phyloP scores from a whole-genome alignment of 2,797 vertebrate genomes.

The Myotis findleyi region DNA sequence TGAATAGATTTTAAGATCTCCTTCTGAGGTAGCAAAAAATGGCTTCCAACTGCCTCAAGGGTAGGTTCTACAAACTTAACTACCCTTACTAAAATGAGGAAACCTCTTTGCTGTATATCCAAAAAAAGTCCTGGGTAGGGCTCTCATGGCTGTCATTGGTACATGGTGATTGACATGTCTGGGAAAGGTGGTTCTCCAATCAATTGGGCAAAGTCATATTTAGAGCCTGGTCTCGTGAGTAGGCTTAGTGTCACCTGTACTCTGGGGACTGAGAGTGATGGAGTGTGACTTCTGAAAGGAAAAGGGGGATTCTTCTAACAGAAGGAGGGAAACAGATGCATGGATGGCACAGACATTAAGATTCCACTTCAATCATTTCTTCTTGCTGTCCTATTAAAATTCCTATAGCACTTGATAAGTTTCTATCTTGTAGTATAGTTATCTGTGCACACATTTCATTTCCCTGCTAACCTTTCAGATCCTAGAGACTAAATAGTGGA shows the following conservation, averaged over 20 bases:
- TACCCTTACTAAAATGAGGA: background rate
- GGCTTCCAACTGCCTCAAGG: background rate
- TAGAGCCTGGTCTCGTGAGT: background rate
- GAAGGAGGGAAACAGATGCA: background rate
- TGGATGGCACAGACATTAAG: background rate
- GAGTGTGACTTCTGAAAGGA: background rate
- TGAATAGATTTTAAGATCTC: background rate
- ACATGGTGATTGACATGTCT: background rate
- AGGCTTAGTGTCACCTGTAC: background rate
- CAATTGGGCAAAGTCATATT: background rate
- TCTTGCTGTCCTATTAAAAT: slow-evolving; percentile 18
- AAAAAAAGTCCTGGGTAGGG: background rate
- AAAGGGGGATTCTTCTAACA: background rate
- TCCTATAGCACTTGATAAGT: background rate
- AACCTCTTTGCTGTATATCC: background rate
- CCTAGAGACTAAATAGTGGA: background rate
- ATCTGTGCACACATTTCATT: background rate
- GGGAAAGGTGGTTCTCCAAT: background rate
- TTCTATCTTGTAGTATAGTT: background rate
- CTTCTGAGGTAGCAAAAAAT: background rate
- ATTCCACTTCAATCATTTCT: background rate
- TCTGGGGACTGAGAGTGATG: background rate
- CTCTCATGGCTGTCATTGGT: background rate
- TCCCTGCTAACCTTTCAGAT: background rate
- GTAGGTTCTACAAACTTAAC: background rate